Evolutionary conservation across 35 echinoderm and acorn worm genomes (phyloP).

Genomic region (Diadema setosum): DNA sequence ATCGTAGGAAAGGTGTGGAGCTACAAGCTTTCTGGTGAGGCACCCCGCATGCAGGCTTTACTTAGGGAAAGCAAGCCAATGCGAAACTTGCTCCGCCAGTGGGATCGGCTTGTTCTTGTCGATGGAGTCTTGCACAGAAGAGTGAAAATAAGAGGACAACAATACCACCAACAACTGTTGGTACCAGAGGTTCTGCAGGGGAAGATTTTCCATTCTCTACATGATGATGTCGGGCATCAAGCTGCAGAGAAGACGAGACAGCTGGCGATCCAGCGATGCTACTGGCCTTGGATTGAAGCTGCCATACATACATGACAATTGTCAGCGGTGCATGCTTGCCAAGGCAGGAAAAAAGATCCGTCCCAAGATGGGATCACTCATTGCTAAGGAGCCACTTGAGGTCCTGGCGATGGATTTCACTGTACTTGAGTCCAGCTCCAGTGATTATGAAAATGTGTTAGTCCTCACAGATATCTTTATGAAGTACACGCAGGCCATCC

Average conservation of each 20-base stretch:
- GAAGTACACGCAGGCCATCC: conserved; percentile 65
- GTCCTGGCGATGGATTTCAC: conserved; percentile 68
- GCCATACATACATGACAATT: conserved; percentile 11
- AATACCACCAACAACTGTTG: conserved; percentile 20
- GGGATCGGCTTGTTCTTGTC: not conserved
- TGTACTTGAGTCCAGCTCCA: conserved; percentile 2
- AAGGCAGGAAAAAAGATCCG: conserved; percentile 42
- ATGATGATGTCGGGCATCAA: conserved; percentile 49
- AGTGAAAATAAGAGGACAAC: not conserved
- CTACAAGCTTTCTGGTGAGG: not conserved
- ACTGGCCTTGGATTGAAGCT: conserved; percentile 40
- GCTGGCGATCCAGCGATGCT: conserved; percentile 11
- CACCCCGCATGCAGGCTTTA: not conserved
- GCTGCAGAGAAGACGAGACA: not conserved
- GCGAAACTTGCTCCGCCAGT: conserved; percentile 18
- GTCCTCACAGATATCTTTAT: conserved; percentile 67
- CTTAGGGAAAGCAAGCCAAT: not conserved
- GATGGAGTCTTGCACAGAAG: conserved; percentile 28
- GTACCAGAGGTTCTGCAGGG: not conserved
- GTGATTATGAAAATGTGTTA: conserved; percentile 52
- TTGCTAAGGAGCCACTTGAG: conserved; percentile 45
- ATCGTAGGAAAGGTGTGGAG: not conserved
- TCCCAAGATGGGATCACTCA: conserved; percentile 34
- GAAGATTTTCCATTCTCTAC: not conserved
- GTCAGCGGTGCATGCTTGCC: conserved; percentile 27